Base-by-base conservation (phyloP, 2,113 vertebrate genomes). In the Eleginops maclovinus region DNA sequence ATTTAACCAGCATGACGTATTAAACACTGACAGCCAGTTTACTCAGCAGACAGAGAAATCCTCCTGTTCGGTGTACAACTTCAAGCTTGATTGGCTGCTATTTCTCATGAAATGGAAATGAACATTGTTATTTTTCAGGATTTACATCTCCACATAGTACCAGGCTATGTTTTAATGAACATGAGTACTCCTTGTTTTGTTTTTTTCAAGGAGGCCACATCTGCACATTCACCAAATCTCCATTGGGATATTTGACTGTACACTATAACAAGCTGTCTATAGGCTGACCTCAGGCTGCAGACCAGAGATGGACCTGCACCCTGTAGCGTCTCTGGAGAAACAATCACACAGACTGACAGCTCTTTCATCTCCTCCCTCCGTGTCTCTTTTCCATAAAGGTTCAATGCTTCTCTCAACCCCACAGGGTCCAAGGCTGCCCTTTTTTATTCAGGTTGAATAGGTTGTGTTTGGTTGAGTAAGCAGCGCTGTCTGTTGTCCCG, bases 1-100 rank as follows among this genome's bases (percentile, higher is more conserved):
- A 91, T 93, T 89, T 91, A 91, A 91, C 78, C 87, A 86, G 75
- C 3, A 50, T 87, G 88, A 84, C 40, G 82, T 92, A 71, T 86
- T 75, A 75, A 81, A 85, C 67, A 51, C 82, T 84, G 83, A 62
- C 77, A 69, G 76, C 21, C 60, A 65, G 31, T 63, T 77, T 53
- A 73, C 76, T 67, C 50, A 46, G 75, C 64, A 82, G 72, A 63
- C 62, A 54, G 63, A 58, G 31, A 47, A 31, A 59, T 63, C 47
- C 53, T 85, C 49, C 59, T 43, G 54, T 68, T 75, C 17, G 55
- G 44, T 74, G 69, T 51, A 44, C 60, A 68, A 10, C 62, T 46
- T 71, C 50, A 13, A 26, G 50, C 47, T 51, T 72, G 28, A 50
- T 43, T 14, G 28, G 44, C 11, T 9, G 11, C 22, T 47, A 68